phyloP scores from a whole-genome alignment of 2,113 vertebrate genomes.

The Apteryx mantelli region DNA sequence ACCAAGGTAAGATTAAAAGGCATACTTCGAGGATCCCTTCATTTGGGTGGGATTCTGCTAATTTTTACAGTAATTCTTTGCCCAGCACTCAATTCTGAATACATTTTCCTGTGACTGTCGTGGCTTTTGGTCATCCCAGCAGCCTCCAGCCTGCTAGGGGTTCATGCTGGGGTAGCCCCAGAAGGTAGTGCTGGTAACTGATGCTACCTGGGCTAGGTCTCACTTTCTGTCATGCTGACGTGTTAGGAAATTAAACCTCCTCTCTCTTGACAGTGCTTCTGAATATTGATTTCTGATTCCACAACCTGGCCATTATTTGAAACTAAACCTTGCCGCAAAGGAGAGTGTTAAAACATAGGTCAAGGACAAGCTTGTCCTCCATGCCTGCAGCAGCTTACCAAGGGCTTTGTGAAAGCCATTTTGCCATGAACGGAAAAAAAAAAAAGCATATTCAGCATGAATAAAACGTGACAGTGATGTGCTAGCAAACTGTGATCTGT shows the following conservation, averaged over 20 bases:
- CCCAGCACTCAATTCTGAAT: neutral
- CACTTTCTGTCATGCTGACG: constrained; percentile 17
- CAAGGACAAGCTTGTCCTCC: constrained; percentile 40
- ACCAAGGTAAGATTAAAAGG: constrained; percentile 32
- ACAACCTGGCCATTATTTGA: constrained; percentile 65
- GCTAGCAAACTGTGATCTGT: constrained; percentile 52
- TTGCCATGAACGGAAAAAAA: constrained; percentile 24
- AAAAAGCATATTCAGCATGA: constrained; percentile 38
- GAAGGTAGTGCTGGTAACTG: constrained; percentile 26
- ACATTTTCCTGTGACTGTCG: neutral
- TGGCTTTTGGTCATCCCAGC: neutral
- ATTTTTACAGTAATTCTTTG: constrained; percentile 17
- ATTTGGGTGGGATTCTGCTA: neutral
- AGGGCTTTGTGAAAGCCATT: constrained; percentile 28
- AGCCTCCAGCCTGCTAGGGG: neutral
- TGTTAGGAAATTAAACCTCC: constrained; percentile 12
- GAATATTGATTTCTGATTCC: constrained; percentile 49
- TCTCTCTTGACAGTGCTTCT: constrained; percentile 9
- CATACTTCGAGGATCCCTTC: neutral
- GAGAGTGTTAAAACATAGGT: constrained; percentile 28
- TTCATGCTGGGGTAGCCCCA: neutral
- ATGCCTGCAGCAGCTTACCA: constrained; percentile 28
- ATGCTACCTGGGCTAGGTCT: constrained; percentile 50
- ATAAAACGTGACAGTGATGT: constrained; percentile 67
- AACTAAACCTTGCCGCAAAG: constrained; percentile 40